These are phyloP conservation scores for Ormia ochracea DNA, from an alignment of 2,888 invertebrate genomes.

Conservation along the genomic window DNA sequence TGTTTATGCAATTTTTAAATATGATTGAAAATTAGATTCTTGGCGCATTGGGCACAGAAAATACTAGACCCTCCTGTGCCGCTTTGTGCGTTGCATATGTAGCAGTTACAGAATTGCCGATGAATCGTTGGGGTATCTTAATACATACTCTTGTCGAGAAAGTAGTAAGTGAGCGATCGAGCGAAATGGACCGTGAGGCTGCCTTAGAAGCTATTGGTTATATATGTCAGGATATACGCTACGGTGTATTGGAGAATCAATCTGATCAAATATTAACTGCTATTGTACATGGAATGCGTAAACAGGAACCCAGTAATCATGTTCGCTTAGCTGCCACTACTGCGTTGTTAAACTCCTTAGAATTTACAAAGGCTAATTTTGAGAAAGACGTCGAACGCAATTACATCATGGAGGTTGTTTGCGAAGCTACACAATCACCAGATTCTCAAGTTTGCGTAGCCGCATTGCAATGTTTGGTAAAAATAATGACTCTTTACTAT, in stretches of 20 bases:
- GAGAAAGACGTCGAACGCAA: conserved; percentile 98
- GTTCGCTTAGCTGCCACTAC: conserved; percentile 97
- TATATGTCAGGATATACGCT: conserved; percentile 98
- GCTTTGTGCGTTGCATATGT: conserved; percentile 99
- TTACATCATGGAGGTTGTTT: conserved; percentile 99
- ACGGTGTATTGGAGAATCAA: conserved; percentile 92
- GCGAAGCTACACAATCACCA: conserved; percentile 96
- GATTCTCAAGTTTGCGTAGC: conserved; percentile 96
- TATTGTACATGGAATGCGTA: conserved; percentile 98
- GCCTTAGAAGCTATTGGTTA: conserved; percentile 99
- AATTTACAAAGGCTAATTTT: conserved; percentile 99
- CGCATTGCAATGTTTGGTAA: conserved; percentile 97
- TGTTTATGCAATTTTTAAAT: too few relatives aligned
- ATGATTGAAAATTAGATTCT: conserved; percentile 89
- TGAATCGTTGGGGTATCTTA: conserved; percentile 93
- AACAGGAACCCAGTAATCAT: conserved; percentile 93
- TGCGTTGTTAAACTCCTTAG: conserved; percentile 96
- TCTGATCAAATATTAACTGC: conserved; percentile 98
- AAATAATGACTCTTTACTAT: conserved; percentile 98
- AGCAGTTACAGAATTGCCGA: conserved; percentile 96
- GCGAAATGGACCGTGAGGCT: conserved; percentile 96
- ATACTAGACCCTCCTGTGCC: conserved; percentile 95
- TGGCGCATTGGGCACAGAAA: conserved; percentile 96
- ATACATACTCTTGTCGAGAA: conserved; percentile 92
- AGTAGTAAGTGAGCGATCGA: conserved; percentile 89